Evolutionary conservation across 2,797 vertebrate species (phyloP).

Genomic region (Anabacerthia variegaticeps): DNA sequence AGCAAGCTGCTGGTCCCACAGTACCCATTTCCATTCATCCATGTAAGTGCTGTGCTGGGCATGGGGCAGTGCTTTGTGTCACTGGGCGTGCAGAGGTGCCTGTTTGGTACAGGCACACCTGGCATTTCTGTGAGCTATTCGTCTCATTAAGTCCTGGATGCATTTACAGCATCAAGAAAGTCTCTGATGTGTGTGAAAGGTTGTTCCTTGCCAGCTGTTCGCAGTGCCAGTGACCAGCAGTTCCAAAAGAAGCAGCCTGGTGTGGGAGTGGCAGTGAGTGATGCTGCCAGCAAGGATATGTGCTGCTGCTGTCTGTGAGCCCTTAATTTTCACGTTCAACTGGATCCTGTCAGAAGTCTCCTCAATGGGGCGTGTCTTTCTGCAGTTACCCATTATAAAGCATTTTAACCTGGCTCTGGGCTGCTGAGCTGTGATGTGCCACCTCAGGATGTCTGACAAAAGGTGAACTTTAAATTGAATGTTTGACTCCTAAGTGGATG

Average conservation of each 20-base stretch:
- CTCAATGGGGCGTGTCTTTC: neutral
- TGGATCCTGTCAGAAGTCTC: neutral
- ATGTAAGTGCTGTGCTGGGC: accelerated
- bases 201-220: neutral
- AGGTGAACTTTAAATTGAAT: neutral
- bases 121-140: neutral
- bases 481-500: neutral
- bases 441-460: neutral
- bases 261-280: accelerated
- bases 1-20: neutral
- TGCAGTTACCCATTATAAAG: neutral
- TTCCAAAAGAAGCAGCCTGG: neutral
- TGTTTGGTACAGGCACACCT: neutral
- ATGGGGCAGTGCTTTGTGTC: neutral
- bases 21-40: neutral
- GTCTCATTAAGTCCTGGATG: neutral
- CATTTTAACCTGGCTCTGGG: neutral
- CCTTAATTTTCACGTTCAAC: neutral
- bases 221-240: accelerated
- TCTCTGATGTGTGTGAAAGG: neutral
- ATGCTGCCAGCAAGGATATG: neutral
- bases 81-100: accelerated
- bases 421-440: neutral
- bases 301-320: neutral
- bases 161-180: neutral